These are phyloP conservation scores for Spodoptera frugiperda DNA, from an alignment of 1,140 invertebrate species.

Conservation along the genomic window DNA sequence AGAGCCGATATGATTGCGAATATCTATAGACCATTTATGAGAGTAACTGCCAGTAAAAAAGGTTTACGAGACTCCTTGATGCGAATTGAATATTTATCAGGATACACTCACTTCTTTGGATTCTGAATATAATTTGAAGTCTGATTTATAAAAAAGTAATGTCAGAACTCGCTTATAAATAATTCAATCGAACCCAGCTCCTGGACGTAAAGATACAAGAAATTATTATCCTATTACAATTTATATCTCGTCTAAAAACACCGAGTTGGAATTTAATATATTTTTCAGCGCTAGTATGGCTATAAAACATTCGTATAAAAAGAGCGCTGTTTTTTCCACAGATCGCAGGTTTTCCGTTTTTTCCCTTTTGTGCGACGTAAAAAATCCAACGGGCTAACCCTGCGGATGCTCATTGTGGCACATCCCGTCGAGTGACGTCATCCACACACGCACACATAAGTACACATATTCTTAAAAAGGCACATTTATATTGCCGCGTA, in stretches of 20 bases:
- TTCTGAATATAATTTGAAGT: background rate
- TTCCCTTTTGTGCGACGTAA: slow-evolving; percentile 1
- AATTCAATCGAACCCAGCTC: no score
- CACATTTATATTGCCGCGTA: no score
- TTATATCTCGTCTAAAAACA: no score
- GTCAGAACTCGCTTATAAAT: no score
- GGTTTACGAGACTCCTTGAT: slow-evolving; percentile 17
- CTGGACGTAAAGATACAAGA: no score
- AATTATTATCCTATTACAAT: no score
- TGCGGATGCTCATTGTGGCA: slow-evolving; percentile 11
- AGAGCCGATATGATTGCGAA: background rate
- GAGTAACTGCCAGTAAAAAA: slow-evolving; percentile 7
- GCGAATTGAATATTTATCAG: slow-evolving; percentile 3
- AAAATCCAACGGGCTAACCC: background rate
- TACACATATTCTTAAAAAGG: background rate
- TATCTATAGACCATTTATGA: background rate
- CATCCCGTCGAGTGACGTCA: background rate
- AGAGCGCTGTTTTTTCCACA: background rate
- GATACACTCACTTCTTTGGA: background rate
- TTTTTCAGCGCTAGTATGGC: background rate
- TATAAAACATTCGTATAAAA: background rate
- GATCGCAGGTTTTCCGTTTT: background rate
- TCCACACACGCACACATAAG: background rate
- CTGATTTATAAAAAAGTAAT: background rate
- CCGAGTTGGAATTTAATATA: no score